A percentile compares a stretch with the other conserved stretches of the same genome.
Evolutionary conservation across 2,113 vertebrate genomes (phyloP).

Genomic region (Callaeas wilsoni): DNA sequence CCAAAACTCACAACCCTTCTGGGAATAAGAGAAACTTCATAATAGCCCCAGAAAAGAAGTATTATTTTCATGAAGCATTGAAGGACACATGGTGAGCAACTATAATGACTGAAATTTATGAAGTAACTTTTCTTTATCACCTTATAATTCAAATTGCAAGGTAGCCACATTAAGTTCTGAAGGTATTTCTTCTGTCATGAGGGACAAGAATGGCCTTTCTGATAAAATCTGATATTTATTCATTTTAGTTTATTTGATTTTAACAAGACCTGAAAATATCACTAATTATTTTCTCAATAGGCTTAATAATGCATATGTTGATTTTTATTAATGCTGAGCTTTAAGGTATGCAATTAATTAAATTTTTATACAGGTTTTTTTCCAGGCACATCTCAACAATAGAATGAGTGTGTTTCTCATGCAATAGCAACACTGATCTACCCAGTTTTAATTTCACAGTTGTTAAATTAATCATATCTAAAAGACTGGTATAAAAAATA

Average conservation of each 20-base stretch:
- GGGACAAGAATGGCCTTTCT: not conserved
- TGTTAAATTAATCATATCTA: not conserved
- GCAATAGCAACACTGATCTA: not conserved
- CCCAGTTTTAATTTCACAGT: not conserved
- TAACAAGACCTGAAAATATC: not conserved
- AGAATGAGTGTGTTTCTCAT: not conserved
- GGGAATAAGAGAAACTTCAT: not conserved
- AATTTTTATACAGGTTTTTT: not conserved
- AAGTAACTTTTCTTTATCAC: constrained; percentile 21
- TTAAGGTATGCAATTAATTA: constrained; percentile 26
- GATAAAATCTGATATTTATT: not conserved
- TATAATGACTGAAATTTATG: constrained; percentile 1
- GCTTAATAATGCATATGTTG: constrained; percentile 11
- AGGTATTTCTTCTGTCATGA: not conserved
- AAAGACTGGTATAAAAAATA: not conserved
- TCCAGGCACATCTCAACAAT: not conserved
- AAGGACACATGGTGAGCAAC: not conserved
- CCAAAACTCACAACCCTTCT: not conserved
- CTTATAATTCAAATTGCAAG: constrained; percentile 13
- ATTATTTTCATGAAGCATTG: constrained; percentile 1
- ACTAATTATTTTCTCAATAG: constrained; percentile 17
- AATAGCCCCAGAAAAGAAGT: not conserved
- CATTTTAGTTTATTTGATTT: not conserved
- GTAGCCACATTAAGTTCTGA: not conserved
- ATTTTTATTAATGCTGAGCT: constrained; percentile 52